Base-by-base conservation (phyloP, 1,140 invertebrate genomes). In the Drosophila auraria region DNA sequence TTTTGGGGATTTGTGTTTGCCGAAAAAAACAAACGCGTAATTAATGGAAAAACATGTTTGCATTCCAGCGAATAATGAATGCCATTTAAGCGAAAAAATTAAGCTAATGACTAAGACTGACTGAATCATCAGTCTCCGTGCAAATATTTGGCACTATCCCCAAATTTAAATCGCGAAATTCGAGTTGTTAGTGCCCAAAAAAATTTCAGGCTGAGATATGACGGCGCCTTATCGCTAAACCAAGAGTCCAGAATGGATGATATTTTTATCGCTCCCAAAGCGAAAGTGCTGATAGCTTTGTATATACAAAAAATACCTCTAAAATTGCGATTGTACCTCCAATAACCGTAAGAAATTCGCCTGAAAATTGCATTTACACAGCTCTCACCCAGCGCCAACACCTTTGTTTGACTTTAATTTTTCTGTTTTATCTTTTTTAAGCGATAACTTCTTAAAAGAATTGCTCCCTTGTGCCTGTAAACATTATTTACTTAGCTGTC, bases 401-500 rank as follows among this genome's bases (percentile, higher is more conserved):
- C 23, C 25, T 73, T 54, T 75, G 25, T 75, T 53, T 61, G n/a
- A 38, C 49, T 59, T 75, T 49, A 3, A n/a, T 75, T 49, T 56
- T 7, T 42, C 6, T 15, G 2, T 57, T 49, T 47, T 12, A 33
- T 64, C 30, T 49, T 30, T 66, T 45, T 49, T 27, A 9, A 30
- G 33, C 33, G 33, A 33, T 56, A 11, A 54, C n/a, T 38, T 38
- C 5, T 14, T 38, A 14, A 69, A 69, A 45, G 8, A 47, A 38
- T 45, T 25, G 38, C n/a, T 38, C 45, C 27, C n/a, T 42, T 58
- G 61, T 80, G 66, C 57, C 69, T 83, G 75, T 84, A 65, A 72
- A 79, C 75, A 84, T 69, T 86, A 71, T 86, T 84, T 81, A 82
- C 74, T 44, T 90, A 87, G 84, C 84, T 87, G 84, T 82, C 86